Base-by-base conservation (phyloP, 2,113 vertebrate species). In the Xenopus laevis region DNA sequence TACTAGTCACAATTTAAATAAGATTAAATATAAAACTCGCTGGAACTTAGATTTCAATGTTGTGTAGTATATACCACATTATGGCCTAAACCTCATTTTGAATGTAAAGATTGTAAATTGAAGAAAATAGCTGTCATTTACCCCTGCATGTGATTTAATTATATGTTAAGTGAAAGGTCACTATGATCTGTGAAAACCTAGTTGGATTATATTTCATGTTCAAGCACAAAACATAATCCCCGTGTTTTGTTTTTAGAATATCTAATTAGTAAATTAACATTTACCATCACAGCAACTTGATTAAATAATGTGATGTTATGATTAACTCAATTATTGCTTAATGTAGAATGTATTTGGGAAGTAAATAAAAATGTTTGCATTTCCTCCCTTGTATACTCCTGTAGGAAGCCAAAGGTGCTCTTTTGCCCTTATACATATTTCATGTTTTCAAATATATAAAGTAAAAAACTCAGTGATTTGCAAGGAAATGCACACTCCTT, bases 381-480 rank as follows among this genome's bases (percentile, higher is more conserved):
- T 64, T 20, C 46, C 58, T 55, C 57, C 53, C 4, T 4, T 50
- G 20, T 44, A 15, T 18, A 4, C 40, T 45, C 63, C 65, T 53
- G 45, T 20, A 21, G 68, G 47, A 44, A 63, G 50, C 58, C 44
- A 21, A 63, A n/a, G 27, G 55, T 76, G 45, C 60, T 63, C 66
- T 68, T 76, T 69, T 76, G 66, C 73, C 73, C 73, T 76, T 57
- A 68, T 76, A 61, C 60, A 76, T 69, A 63, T 69, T 62, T 69
- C 62, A 64, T 64, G 59, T 57, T 69, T 76, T 27, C 30, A 53
- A 46, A 68, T 69, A 69, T 64, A 27, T 46, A 50, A 71, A 71
- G 45, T 30, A 63, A 63, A 76, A 69, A 63, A 47, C 77, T 84
- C 82, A 82, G 83, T 79, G 82, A 85, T 81, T 69, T 47, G 55